phyloP scores from a whole-genome alignment of 2,113 vertebrate species.

The Cisticola juncidis region DNA sequence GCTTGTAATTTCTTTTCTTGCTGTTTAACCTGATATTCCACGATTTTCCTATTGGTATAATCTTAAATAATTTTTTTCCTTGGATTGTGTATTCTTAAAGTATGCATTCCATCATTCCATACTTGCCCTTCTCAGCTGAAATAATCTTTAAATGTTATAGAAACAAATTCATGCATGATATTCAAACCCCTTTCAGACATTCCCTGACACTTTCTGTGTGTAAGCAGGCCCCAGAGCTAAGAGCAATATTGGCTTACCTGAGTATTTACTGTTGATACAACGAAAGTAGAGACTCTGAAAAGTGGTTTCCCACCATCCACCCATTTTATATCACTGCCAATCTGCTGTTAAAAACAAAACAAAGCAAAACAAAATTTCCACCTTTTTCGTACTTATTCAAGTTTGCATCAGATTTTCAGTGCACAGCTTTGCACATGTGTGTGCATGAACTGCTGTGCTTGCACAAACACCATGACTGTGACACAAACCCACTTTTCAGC shows the following conservation, averaged over 20 bases:
- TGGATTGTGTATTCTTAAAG: not conserved
- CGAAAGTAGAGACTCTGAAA: conserved; percentile 89
- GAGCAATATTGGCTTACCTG: conserved; percentile 77
- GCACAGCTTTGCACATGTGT: not conserved
- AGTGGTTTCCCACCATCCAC: conserved; percentile 92
- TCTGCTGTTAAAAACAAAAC: conserved; percentile 53
- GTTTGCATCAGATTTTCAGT: not conserved
- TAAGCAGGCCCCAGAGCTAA: not conserved
- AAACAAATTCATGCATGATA: not conserved
- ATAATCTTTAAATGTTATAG: not conserved
- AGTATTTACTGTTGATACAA: conserved; percentile 94
- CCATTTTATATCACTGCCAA: conserved; percentile 89
- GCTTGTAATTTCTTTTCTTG: not conserved
- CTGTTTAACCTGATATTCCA: not conserved
- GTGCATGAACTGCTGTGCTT: not conserved
- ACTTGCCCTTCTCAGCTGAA: not conserved
- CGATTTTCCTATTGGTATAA: not conserved
- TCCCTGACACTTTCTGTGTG: not conserved
- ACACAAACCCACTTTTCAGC: not conserved
- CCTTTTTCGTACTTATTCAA: not conserved
- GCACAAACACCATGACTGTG: not conserved
- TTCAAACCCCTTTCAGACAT: not conserved
- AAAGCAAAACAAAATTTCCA: not conserved
- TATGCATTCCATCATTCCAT: not conserved
- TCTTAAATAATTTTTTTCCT: not conserved